Conservation (phyloP, 2,888 invertebrate species). For the Ennomos quercinarius region DNA sequence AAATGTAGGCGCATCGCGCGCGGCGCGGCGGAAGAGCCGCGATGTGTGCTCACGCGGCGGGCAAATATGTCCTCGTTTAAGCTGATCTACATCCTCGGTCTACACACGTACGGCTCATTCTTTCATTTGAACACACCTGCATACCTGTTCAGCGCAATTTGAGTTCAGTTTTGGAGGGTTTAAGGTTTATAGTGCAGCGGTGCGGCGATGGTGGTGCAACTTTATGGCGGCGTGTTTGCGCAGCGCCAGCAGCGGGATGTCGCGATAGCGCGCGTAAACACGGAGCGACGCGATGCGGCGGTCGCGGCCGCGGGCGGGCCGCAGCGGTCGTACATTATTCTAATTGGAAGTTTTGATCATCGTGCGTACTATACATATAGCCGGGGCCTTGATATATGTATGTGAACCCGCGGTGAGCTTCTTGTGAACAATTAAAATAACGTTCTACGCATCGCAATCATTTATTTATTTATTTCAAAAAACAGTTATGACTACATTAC, state of each 20-base stretch:
- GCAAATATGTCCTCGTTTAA: conserved; percentile 17
- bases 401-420: no score
- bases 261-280: conserved; percentile 3
- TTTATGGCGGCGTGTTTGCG: conserved; percentile 25
- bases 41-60: conserved; percentile 26
- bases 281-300: conserved; percentile 1
- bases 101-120: conserved; percentile 5
- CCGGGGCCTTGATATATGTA: no score
- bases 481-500: no score
- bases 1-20: not conserved
- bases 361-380: no score
- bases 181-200: conserved; percentile 6
- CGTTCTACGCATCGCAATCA: no score
- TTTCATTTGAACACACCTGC: not conserved
- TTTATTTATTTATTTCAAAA: no score
- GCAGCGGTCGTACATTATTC: no score
- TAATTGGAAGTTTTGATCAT: no score
- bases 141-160: not conserved
- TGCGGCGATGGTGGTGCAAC: not conserved
- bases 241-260: conserved; percentile 10
- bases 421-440: no score
- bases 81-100: conserved; percentile 14
- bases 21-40: conserved; percentile 30
- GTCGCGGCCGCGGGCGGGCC: no score
- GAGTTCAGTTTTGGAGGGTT: not conserved